Evolutionary conservation across 30 jellyfish, hydroid and myxozoan species (phyloP), one percentile per base, ranked within the genome.

Genomic region (Cassiopea xamachana): DNA sequence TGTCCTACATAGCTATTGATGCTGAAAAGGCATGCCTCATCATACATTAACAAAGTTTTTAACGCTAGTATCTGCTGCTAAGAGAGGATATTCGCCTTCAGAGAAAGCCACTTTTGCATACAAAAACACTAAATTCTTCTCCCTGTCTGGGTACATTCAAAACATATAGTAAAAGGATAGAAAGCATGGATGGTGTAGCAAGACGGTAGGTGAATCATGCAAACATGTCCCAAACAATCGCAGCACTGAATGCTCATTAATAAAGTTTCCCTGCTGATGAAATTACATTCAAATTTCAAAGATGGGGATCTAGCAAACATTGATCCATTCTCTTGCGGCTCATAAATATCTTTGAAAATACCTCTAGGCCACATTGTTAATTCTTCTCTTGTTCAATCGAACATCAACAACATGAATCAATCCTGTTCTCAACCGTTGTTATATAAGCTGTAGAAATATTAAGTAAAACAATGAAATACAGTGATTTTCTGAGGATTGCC

Each of bases 361-460:
- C 92, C 92, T 81, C 92, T 70, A 79, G 79, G 85, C 88, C 88
- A 84, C 84, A 73, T 80, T 81, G 96, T 55, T 59, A 47, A 88
- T 49, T 79, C 95, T 82, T 77, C 90, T 88, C 95, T 88, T 78
- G 94, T 68, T 88, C 90, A 88, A 47, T 82, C 84, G 87, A 87
- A 87, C 94, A 77, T 87, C 94, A 79, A 87, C 95, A 78, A 88
- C 88, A 76, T 87, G 89, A 51, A 84, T 88, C 86, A 78, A 77
- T 68, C 70, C 95, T 84, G 92, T 69, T 84, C 92, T 84, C 92
- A 84, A 84, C 92, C 92, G 83, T 84, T 71, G 92, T 84, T 84
- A 84, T 47, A 84, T 84, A 84, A 48, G 92, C 92, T 84, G 92
- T 72, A 84, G 92, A 84, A 84, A 84, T 84, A 84, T 84, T 73